phyloP scores from a whole-genome alignment of 2,113 vertebrate species.

The Clinocottus analis region DNA sequence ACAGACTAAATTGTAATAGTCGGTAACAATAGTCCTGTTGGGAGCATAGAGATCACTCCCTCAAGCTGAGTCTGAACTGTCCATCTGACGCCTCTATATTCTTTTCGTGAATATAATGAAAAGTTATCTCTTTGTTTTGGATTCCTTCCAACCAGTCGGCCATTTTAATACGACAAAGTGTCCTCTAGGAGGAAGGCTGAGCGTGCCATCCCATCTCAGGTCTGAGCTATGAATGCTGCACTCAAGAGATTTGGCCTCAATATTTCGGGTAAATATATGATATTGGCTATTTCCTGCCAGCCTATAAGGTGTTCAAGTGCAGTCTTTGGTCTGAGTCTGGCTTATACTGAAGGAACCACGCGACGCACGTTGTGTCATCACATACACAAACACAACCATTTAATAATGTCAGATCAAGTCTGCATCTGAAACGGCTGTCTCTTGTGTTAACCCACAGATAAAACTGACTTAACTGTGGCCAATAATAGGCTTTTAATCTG shows the following conservation, averaged over 20 bases:
- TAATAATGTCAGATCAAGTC: not conserved
- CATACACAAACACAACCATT: not conserved
- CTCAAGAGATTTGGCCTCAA: not conserved
- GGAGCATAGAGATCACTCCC: not conserved
- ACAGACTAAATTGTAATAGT: not conserved
- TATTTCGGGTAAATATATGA: too few relatives aligned
- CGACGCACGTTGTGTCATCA: not conserved
- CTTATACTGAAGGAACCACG: not conserved
- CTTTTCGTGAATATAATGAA: not conserved
- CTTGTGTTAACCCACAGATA: not conserved
- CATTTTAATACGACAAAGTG: not conserved
- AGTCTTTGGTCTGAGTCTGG: not conserved
- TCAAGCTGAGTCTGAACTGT: not conserved
- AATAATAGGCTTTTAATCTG: slow-evolving; percentile 57
- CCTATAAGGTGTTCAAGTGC: too few relatives aligned
- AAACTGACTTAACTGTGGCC: slow-evolving; percentile 8
- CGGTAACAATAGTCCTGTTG: not conserved
- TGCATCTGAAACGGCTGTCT: not conserved
- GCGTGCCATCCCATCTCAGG: not conserved
- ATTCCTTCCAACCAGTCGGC: not conserved
- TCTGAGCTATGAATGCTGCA: not conserved
- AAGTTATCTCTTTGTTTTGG: not conserved
- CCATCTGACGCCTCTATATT: not conserved
- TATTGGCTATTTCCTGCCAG: not conserved
- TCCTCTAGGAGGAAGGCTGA: not conserved